Evolutionary conservation across 1,140 invertebrate genomes (phyloP).

Genomic region (Anoplolepis gracilipes): DNA sequence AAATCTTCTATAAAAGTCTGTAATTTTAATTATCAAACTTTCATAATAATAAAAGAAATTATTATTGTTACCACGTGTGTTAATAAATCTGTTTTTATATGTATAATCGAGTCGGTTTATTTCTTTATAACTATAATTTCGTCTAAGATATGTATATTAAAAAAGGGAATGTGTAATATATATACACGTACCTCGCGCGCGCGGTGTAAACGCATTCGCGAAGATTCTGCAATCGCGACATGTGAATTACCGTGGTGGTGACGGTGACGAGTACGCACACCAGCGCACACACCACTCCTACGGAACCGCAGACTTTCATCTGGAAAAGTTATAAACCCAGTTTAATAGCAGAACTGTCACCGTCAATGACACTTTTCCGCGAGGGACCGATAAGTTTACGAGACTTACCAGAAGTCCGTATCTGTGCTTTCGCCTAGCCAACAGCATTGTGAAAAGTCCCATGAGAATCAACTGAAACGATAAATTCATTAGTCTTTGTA

Average conservation of each 20-base stretch:
- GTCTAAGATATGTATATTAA: background rate
- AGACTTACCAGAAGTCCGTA: constrained; percentile 93
- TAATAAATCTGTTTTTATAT: background rate
- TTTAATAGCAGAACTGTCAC: constrained; percentile 20
- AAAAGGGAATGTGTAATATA: background rate
- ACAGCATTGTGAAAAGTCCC: constrained; percentile 93
- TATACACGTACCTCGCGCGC: constrained; percentile 79
- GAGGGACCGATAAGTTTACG: constrained; percentile 23
- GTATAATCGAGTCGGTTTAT: background rate
- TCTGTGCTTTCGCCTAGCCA: constrained; percentile 93
- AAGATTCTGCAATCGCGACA: constrained; percentile 95
- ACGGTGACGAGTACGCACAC: constrained; percentile 95
- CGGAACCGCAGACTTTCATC: constrained; percentile 95
- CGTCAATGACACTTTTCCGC: constrained; percentile 17
- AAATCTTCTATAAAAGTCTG: background rate
- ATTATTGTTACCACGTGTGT: background rate
- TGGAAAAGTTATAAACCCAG: constrained; percentile 84
- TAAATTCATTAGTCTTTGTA: constrained; percentile 8
- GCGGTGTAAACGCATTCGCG: constrained; percentile 94
- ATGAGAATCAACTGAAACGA: constrained; percentile 91
- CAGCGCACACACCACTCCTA: constrained; percentile 93
- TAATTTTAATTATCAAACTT: background rate
- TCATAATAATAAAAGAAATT: background rate
- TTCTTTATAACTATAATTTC: background rate
- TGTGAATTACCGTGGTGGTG: constrained; percentile 96